Base-by-base conservation (phyloP, 2,888 invertebrate species). In the Onthophagus sagittarius region DNA sequence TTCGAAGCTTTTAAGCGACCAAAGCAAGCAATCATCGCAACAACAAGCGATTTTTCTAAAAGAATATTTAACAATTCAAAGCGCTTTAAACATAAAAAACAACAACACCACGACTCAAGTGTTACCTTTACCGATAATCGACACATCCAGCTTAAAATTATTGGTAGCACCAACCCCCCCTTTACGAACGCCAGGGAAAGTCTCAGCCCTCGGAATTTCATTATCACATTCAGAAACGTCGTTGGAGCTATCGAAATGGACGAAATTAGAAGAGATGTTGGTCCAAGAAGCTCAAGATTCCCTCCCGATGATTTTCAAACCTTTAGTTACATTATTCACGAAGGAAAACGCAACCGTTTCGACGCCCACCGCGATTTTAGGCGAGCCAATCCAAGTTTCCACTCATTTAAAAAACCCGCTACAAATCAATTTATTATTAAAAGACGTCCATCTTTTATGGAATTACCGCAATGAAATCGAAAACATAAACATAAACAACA, bases 21-120 rank as follows among this genome's bases (percentile, higher is more conserved):
- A 89, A 62, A 92, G 92, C 80, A 88, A 89, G 77, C 94, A 94
- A 83, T 90, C 90, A 74, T 88, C 90, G 1, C 86, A 88, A 69
- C 94, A 94, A 82, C 95, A 95, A 85, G 89, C 90, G 64, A 90
- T 92, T 78, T 97, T 95, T 86, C 88, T 97, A 73, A 89, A 93
- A 78, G 97, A 97, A 86, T 97, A 95, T 86, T 89, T 97, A 82
- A 90, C 91, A 79, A 94, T 93, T 67, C 93, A 94, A 82, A 93
- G 93, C 88, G 96, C 74, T 76, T 71, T 74, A 78, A 78, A 74
- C 67, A 70, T 76, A 62, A 74, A 77, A 72, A 76, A 77, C 70
- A 74, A 75, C 73, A 75, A 74, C 69, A 71, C 76, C 5, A 71
- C 78, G 69, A 76, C 75, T 5, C 77, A 93, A 33, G 85, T 89